Evolutionary conservation across 2,888 invertebrate genomes (phyloP).

Genomic region (Stenodema calcarata): DNA sequence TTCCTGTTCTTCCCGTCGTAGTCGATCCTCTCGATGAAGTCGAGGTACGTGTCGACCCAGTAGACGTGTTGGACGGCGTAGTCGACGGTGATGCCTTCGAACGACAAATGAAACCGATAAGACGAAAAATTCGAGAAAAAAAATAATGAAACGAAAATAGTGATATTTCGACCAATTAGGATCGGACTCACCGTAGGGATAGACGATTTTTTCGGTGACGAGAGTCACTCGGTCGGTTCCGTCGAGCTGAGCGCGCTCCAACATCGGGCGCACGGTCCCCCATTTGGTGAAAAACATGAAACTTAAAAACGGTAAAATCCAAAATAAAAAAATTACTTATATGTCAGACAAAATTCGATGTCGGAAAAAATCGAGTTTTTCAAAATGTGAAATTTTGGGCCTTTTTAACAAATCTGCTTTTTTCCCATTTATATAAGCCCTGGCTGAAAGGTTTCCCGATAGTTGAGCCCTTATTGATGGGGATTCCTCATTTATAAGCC

Average conservation of each 20-base stretch:
- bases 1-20: constrained; percentile 74
- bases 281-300: constrained; percentile 80
- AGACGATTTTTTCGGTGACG: constrained; percentile 74
- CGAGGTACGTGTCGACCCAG: constrained; percentile 83
- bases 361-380: too few species aligned
- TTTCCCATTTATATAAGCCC: too few species aligned
- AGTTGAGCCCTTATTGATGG: too few species aligned
- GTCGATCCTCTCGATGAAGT: constrained; percentile 78
- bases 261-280: constrained; percentile 69
- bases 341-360: too few species aligned
- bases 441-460: too few species aligned
- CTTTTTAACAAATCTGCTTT: too few species aligned
- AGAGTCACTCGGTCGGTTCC: constrained; percentile 68
- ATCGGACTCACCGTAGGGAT: constrained; percentile 66
- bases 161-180: too few species aligned
- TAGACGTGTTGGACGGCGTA: constrained; percentile 74
- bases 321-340: too few species aligned
- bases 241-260: constrained; percentile 72
- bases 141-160: too few species aligned
- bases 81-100: constrained; percentile 68
- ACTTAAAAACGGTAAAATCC: too few species aligned
- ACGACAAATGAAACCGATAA: not conserved
- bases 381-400: too few species aligned
- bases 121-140: not conserved
- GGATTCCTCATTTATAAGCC: too few species aligned